Base-by-base conservation (phyloP, 2,888 invertebrate genomes). In the Zygaena filipendulae region DNA sequence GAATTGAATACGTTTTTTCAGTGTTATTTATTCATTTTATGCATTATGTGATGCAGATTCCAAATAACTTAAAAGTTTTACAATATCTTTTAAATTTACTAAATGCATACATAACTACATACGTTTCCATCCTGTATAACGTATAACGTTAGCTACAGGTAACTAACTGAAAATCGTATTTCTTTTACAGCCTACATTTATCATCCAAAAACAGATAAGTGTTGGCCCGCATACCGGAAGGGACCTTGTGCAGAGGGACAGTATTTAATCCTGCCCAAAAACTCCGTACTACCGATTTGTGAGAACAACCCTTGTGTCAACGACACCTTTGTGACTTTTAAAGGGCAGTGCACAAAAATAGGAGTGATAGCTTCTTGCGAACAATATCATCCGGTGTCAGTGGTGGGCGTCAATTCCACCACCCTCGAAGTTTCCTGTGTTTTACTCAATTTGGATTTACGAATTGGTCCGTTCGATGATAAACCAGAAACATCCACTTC, bases 221-320 rank as follows among this genome's bases (percentile, higher is more conserved):
- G 90, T 43, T 83, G 84, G 66, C 75, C 82, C 25, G 84, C 85
- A 0, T 88, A 81, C 46, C 69, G 72, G 20, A 81, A 71, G 49
- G 90, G 90, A 0, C 90, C 90, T 0, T 90, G 90, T 45, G 38
- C 48, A 1, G 27, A 44, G 0, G 68, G 70, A 1, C 50, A 86
- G 30, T 84, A 86, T 45, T 61, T 89, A 12, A 51, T 84, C 4
- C 64, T 90, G 11, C 70, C 68, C 6, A 38, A 48, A 21, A 62
- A 75, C 19, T 52, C 82, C 8, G 68, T 77, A 1, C 64, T 84
- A 21, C 87, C 89, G 0, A 59, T 70, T 27, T 90, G 90, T 47
- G 66, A 63, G 3, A 43, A 41, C 11, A 90, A 90, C 64, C 84
- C 85, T 1, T 90, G 90, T 47, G 36, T 34, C 3, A 33, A 44